Evolutionary conservation across 30 jellyfish, hydroid and myxozoan species (phyloP).

Genomic region (Hydractinia echinata): DNA sequence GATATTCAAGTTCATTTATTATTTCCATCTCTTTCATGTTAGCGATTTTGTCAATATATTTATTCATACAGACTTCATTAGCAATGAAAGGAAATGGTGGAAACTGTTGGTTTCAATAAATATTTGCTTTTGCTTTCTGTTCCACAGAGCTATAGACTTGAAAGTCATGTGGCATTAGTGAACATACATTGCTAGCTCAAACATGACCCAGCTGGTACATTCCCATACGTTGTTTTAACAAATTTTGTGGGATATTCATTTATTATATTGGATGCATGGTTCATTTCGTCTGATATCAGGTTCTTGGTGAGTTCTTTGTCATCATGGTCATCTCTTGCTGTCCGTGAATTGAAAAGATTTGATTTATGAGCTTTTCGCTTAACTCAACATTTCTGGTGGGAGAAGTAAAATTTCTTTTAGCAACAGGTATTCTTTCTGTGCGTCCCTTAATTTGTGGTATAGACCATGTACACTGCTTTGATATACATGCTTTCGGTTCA

Average conservation of each 20-base stretch:
- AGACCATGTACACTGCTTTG: slow-evolving; percentile 4
- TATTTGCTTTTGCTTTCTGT: no score
- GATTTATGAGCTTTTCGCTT: not conserved
- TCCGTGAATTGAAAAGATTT: not conserved
- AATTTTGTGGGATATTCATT: not conserved
- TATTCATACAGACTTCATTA: no score
- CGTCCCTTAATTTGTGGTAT: slow-evolving; percentile 12
- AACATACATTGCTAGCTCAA: not conserved
- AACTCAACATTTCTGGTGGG: no score
- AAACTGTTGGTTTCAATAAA: no score
- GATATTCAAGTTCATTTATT: not conserved
- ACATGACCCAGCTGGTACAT: not conserved
- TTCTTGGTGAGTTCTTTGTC: not conserved
- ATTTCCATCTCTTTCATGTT: not conserved
- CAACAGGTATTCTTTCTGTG: not conserved
- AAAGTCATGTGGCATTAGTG: no score
- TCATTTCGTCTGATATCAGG: no score
- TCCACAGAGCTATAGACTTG: no score
- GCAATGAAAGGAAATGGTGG: no score
- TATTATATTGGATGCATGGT: not conserved
- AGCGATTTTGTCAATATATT: no score
- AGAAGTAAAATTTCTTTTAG: not conserved
- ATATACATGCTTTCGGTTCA: not conserved
- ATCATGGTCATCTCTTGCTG: not conserved
- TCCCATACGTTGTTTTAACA: not conserved